phyloP scores from a whole-genome alignment of 2,888 invertebrate species.

The Phasia obesa region DNA sequence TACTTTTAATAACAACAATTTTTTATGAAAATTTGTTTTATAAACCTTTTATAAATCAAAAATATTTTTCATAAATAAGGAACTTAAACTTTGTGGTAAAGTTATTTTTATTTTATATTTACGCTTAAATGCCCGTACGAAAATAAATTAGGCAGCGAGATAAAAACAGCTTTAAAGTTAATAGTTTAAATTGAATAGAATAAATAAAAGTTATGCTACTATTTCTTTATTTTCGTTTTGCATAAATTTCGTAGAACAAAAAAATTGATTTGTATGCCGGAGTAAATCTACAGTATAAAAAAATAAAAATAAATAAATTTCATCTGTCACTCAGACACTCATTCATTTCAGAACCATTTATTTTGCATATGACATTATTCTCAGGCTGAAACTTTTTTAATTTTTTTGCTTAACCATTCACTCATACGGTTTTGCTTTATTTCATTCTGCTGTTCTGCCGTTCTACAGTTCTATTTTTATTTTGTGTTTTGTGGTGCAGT shows the following conservation, averaged over 20 bases:
- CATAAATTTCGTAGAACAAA: constrained; percentile 6
- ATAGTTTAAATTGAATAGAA: constrained; percentile 47
- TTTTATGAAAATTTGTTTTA: too few relatives aligned
- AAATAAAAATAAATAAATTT: constrained; percentile 71
- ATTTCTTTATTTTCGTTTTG: background rate
- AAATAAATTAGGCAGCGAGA: constrained; percentile 39
- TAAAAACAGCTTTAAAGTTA: constrained; percentile 36
- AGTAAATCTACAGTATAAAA: constrained; percentile 35
- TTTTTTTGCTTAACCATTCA: constrained; percentile 3
- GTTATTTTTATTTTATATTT: too few relatives aligned
- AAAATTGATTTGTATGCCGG: constrained; percentile 19
- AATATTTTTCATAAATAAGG: too few relatives aligned
- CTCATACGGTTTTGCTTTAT: constrained; percentile 33
- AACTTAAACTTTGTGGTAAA: too few relatives aligned
- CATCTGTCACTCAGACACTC: constrained; percentile 75
- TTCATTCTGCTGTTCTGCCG: constrained; percentile 2
- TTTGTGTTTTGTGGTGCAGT: constrained; percentile 42
- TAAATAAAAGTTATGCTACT: constrained; percentile 40
- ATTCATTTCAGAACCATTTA: constrained; percentile 78
- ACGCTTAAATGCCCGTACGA: background rate
- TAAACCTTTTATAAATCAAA: too few relatives aligned
- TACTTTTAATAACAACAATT: too few relatives aligned
- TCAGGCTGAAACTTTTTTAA: constrained; percentile 51
- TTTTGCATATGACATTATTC: constrained; percentile 75
- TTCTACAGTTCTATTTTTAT: constrained; percentile 28